These are phyloP conservation scores for Riparia riparia DNA, from an alignment of 2,113 vertebrate species.

Conservation along the genomic window DNA sequence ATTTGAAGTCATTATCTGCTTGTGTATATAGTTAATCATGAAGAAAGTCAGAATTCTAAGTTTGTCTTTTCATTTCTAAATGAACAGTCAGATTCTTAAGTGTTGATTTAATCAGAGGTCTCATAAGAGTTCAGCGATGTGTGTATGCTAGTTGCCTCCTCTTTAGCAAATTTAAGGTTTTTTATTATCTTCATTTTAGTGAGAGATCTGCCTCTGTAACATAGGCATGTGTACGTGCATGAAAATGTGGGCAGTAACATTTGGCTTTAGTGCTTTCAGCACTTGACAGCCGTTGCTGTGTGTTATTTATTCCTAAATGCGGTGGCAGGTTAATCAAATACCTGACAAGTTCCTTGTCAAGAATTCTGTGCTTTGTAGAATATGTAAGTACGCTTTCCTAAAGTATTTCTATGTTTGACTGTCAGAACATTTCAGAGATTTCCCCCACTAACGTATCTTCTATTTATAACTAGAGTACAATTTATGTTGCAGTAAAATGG, in stretches of 20 bases:
- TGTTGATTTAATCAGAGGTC: background rate
- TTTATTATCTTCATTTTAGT: background rate
- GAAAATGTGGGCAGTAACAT: background rate
- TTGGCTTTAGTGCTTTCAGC: background rate
- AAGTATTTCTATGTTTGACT: background rate
- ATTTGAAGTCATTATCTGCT: background rate
- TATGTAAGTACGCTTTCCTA: background rate
- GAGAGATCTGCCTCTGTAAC: background rate
- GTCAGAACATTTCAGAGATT: background rate
- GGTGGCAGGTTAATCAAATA: background rate
- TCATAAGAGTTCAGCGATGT: background rate
- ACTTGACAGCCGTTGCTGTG: background rate
- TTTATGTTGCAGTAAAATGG: background rate
- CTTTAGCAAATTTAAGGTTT: background rate
- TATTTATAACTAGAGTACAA: background rate
- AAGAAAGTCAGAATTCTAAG: background rate
- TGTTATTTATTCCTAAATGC: background rate
- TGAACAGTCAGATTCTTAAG: background rate
- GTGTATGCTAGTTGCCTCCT: background rate
- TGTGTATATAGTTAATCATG: background rate
- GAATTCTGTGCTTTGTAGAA: background rate
- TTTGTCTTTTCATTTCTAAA: background rate
- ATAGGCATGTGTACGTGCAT: accelerated
- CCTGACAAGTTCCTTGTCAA: background rate
- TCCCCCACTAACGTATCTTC: background rate